Percentiles rank a stretch among this genome's conserved stretches.
Conservation (phyloP, 2,888 invertebrate species). For the Nomada goodeniana region DNA sequence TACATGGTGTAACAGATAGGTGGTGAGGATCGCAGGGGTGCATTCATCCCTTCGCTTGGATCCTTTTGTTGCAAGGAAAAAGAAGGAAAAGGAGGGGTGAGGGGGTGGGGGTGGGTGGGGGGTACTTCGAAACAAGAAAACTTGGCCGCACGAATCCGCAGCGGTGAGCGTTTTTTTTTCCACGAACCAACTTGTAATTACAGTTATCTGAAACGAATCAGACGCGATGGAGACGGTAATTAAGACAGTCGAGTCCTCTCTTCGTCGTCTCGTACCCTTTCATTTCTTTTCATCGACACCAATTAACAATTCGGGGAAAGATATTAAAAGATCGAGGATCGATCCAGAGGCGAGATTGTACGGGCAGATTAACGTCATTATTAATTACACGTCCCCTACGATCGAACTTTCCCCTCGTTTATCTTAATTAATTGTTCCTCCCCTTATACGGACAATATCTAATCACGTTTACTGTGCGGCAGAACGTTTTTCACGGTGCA, state of each 20-base stretch:
- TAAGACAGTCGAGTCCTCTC: slow-evolving; percentile 23
- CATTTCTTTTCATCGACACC: neutral
- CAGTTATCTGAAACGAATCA: slow-evolving; percentile 41
- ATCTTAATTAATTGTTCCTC: slow-evolving; percentile 45
- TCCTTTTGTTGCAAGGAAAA: neutral
- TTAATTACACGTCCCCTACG: slow-evolving; percentile 36
- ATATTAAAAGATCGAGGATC: slow-evolving; percentile 24
- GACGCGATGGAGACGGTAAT: slow-evolving; percentile 31
- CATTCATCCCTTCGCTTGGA: neutral
- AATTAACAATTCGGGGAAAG: slow-evolving; percentile 48
- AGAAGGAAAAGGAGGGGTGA: neutral
- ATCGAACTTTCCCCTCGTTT: slow-evolving; percentile 3
- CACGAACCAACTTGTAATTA: slow-evolving; percentile 38
- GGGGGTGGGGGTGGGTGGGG: too few species aligned
- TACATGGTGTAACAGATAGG: slow-evolving; percentile 12
- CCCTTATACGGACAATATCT: neutral
- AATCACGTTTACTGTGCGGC: slow-evolving; percentile 1
- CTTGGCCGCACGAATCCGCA: neutral
- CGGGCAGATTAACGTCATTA: slow-evolving; percentile 31
- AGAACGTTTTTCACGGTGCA: neutral
- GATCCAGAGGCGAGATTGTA: slow-evolving; percentile 31
- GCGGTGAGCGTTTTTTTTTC: slow-evolving; percentile 12
- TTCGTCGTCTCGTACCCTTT: slow-evolving; percentile 15
- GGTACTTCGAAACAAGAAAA: neutral
- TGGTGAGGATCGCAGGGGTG: too few species aligned